Evolutionary conservation across 2,888 invertebrate genomes (phyloP).

Genomic region (Oconnorella tubifera): DNA sequence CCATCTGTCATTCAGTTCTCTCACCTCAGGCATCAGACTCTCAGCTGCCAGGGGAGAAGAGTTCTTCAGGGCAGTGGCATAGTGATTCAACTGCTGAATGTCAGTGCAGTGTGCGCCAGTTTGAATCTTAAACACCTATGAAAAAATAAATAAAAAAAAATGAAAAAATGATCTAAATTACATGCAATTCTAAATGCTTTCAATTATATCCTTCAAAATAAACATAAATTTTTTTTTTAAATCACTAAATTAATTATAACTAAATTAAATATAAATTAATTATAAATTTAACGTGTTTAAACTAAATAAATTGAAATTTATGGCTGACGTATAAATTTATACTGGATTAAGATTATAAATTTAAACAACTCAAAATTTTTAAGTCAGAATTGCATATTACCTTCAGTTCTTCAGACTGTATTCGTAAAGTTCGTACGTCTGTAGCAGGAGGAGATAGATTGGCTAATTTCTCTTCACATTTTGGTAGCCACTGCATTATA

Average conservation of each 20-base stretch:
- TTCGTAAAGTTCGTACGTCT: slow-evolving; percentile 77
- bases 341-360: not conserved
- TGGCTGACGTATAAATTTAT: no score
- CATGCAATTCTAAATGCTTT: no score
- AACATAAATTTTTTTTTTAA: no score
- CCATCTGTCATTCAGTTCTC: slow-evolving; percentile 52
- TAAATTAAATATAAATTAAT: no score
- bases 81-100: slow-evolving; percentile 51
- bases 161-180: no score
- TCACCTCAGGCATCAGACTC: slow-evolving; percentile 46
- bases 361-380: slow-evolving; percentile 5
- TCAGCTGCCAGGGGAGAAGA: slow-evolving; percentile 53
- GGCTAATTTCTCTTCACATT: slow-evolving; percentile 79
- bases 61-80: slow-evolving; percentile 49
- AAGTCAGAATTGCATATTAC: slow-evolving; percentile 34
- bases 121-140: slow-evolving; percentile 47
- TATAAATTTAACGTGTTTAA: no score
- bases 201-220: no score
- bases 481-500: slow-evolving; percentile 50
- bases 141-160: no score
- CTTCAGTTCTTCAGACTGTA: slow-evolving; percentile 77
- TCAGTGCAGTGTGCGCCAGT: slow-evolving; percentile 48
- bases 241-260: no score
- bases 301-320: no score
- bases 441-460: slow-evolving; percentile 81